These are phyloP conservation scores for Orientallactaga sibirica DNA, from an alignment of 2,797 vertebrate genomes.

Conservation along the genomic window DNA sequence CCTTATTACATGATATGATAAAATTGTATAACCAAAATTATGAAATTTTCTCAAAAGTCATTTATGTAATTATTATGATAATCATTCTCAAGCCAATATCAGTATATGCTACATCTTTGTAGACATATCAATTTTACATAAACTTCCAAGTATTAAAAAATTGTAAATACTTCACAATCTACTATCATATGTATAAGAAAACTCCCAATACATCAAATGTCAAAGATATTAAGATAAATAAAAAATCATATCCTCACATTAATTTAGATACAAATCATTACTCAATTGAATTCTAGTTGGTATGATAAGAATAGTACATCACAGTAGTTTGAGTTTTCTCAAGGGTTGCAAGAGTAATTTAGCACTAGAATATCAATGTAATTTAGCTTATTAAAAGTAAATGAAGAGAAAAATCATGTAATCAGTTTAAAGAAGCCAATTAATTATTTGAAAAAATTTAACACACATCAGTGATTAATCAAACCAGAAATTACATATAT, in stretches of 20 bases:
- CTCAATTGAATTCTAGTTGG: background rate
- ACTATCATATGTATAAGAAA: background rate
- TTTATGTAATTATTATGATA: background rate
- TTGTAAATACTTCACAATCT: background rate
- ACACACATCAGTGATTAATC: background rate
- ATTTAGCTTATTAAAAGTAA: constrained; percentile 47
- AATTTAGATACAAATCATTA: background rate
- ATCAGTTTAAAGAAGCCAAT: constrained; percentile 7
- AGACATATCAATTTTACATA: background rate
- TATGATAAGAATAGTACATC: background rate
- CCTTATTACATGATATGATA: background rate
- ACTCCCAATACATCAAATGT: background rate
- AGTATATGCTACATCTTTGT: background rate
- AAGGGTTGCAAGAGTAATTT: background rate
- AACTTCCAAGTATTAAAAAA: background rate
- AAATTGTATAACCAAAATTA: background rate
- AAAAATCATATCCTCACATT: background rate
- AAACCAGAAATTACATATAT: background rate
- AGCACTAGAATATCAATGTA: background rate
- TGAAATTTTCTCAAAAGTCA: background rate
- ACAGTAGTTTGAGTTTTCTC: background rate
- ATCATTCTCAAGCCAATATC: background rate
- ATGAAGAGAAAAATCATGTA: background rate
- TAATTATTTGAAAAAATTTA: constrained; percentile 44
- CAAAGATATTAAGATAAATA: background rate